These are phyloP conservation scores for Paramacrobiotus metropolitanus DNA, from an alignment of 1,140 invertebrate genomes.

Conservation along the genomic window DNA sequence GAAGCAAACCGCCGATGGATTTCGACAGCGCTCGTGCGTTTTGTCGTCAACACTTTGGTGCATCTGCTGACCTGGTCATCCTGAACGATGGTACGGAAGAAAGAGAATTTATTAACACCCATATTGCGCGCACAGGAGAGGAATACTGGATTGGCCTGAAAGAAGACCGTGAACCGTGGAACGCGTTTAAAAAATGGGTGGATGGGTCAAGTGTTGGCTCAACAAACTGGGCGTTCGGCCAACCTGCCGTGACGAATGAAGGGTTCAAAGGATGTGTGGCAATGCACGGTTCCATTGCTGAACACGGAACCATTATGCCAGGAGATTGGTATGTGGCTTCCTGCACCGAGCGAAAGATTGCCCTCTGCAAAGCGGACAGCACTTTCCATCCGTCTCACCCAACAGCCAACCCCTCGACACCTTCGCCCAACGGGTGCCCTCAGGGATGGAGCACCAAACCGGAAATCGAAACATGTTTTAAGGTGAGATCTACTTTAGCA, in stretches of 20 bases:
- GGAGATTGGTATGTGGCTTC: neutral
- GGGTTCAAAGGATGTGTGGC: neutral
- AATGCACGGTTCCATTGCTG: neutral
- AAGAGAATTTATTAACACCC: neutral
- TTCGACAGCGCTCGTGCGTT: neutral
- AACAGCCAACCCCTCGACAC: too few relatives aligned
- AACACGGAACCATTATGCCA: neutral
- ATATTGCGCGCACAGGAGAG: neutral
- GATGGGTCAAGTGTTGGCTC: neutral
- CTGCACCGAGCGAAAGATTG: neutral
- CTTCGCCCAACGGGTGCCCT: too few relatives aligned
- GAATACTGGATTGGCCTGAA: neutral
- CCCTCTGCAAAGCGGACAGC: neutral
- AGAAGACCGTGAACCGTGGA: neutral
- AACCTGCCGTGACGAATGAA: neutral
- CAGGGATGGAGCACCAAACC: too few relatives aligned
- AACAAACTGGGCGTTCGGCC: neutral
- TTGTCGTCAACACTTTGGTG: neutral
- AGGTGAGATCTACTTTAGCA: too few relatives aligned
- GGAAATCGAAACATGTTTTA: too few relatives aligned
- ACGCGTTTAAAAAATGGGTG: neutral
- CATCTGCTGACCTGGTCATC: neutral
- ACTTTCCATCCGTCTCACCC: too few relatives aligned
- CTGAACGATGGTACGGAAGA: neutral
- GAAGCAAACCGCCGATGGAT: neutral